Percentiles rank a stretch among this genome's conserved stretches.
Evolutionary conservation across 1,140 invertebrate genomes (phyloP).

Genomic region (Pseudomyrmex concolor): DNA sequence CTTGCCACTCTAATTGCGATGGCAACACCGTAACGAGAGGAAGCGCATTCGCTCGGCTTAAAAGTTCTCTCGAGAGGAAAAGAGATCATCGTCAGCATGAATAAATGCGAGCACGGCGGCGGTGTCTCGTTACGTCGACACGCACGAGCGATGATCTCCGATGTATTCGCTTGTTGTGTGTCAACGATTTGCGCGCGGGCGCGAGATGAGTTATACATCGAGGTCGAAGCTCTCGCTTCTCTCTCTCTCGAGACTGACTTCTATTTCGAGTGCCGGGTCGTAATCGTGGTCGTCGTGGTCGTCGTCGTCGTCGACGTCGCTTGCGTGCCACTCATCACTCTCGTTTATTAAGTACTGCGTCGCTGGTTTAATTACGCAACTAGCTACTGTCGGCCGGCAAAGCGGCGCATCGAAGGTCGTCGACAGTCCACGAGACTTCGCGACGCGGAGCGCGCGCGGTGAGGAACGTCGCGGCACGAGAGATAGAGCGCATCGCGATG

Average conservation of each 20-base stretch:
- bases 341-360: conserved; percentile 65
- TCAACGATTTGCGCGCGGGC: conserved; percentile 19
- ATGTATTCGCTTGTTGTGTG: conserved; percentile 17
- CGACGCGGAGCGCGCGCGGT: conserved; percentile 19
- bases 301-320: conserved; percentile 30
- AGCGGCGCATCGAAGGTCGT: conserved; percentile 67
- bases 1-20: conserved; percentile 7
- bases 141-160: conserved; percentile 40
- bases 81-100: background rate
- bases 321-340: conserved; percentile 64
- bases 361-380: conserved; percentile 73
- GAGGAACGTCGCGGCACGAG: conserved; percentile 1
- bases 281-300: background rate
- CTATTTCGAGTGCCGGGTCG: conserved; percentile 71
- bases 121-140: conserved; percentile 5
- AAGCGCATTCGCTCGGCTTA: background rate
- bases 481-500: conserved; percentile 22
- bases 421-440: conserved; percentile 54
- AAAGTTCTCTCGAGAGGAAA: background rate
- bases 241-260: conserved; percentile 54
- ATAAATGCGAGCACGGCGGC: background rate
- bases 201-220: conserved; percentile 56
- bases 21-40: background rate
- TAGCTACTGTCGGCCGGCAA: conserved; percentile 49
- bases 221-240: conserved; percentile 66